These are phyloP conservation scores for Pelochelys cantorii DNA, from an alignment of 2,797 vertebrate species.

Conservation along the genomic window DNA sequence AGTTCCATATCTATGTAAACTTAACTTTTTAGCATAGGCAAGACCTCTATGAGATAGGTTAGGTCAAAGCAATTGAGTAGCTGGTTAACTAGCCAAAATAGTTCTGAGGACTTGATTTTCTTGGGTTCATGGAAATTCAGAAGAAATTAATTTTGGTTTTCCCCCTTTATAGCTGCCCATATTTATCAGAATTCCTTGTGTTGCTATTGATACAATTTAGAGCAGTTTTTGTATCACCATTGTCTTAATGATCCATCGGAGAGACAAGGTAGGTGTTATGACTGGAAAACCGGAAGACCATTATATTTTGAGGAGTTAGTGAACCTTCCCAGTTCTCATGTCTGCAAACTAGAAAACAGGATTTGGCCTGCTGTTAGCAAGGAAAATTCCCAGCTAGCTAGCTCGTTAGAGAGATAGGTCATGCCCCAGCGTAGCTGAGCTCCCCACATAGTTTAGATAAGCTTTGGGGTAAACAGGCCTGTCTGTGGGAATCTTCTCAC, in stretches of 20 bases:
- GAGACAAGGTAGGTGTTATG: background rate
- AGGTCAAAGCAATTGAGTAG: constrained; percentile 8
- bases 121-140: background rate
- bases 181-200: constrained; percentile 1
- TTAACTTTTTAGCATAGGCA: background rate
- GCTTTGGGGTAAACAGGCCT: no score
- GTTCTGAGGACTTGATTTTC: constrained; percentile 28
- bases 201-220: background rate
- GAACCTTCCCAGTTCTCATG: no score
- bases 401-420: no score
- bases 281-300: no score
- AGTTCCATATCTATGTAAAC: background rate
- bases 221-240: background rate
- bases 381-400: no score
- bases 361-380: no score
- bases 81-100: constrained; percentile 23
- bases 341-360: no score
- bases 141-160: background rate
- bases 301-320: no score
- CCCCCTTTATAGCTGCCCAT: background rate
- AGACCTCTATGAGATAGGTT: background rate
- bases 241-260: background rate
- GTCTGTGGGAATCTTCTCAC: no score
- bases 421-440: no score
- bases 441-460: no score